Evolutionary conservation across 2,797 vertebrate species (phyloP).

Genomic region (Podarcis siculus): DNA sequence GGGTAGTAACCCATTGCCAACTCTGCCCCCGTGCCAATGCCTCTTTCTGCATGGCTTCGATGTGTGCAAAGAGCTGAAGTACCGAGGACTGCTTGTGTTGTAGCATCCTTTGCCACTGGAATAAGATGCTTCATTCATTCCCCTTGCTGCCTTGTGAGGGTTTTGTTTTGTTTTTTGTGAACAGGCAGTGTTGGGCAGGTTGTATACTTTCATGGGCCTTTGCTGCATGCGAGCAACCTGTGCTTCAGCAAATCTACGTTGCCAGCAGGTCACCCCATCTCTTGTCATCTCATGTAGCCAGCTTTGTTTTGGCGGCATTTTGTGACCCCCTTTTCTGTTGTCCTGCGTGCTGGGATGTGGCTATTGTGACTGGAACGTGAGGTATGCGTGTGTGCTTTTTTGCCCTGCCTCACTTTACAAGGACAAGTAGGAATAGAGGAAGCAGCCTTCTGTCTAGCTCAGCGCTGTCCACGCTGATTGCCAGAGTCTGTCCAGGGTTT

Average conservation of each 20-base stretch:
- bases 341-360: neutral
- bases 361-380: neutral
- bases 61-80: neutral
- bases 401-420: neutral
- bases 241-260: constrained; percentile 13
- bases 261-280: neutral
- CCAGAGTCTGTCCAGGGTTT: neutral
- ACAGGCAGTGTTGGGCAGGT: neutral
- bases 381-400: neutral
- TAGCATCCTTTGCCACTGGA: neutral
- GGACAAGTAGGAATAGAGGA: no score
- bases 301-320: neutral
- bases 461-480: no score
- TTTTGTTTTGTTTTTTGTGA: neutral
- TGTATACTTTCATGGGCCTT: neutral
- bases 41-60: constrained; percentile 8
- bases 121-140: neutral
- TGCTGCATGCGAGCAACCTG: constrained; percentile 30
- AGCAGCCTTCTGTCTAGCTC: no score
- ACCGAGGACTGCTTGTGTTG: neutral
- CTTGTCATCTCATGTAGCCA: neutral
- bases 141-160: neutral
- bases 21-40: accelerated
- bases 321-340: neutral
- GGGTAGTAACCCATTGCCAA: accelerated